Evolutionary conservation across 1,140 invertebrate genomes (phyloP).

Genomic region (Coelopa frigida): DNA sequence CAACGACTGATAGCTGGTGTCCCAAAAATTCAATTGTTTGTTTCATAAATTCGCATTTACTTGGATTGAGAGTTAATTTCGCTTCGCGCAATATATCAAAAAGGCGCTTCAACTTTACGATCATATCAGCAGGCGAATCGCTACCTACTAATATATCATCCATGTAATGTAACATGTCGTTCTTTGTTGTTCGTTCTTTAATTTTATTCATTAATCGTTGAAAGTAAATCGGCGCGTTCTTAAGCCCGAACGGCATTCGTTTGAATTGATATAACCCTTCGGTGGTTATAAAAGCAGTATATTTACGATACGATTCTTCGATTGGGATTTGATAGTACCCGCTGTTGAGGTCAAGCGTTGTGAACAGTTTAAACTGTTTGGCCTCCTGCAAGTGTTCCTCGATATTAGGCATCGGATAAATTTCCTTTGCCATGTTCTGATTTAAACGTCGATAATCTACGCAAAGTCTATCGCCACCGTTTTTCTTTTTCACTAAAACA

Average conservation of each 20-base stretch:
- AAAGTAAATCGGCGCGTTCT: slow-evolving; percentile 37
- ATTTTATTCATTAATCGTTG: slow-evolving; percentile 38
- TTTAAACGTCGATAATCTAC: too few species aligned
- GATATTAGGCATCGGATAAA: too few species aligned
- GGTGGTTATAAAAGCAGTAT: slow-evolving; percentile 44
- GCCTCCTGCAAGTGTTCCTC: too few species aligned
- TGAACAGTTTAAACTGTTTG: too few species aligned
- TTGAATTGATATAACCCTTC: slow-evolving; percentile 25
- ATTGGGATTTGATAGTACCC: slow-evolving; percentile 49
- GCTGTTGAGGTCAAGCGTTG: slow-evolving; percentile 39
- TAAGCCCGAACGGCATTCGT: slow-evolving; percentile 24
- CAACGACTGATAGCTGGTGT: background rate
- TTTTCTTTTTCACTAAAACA: too few species aligned
- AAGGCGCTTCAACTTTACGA: too few species aligned
- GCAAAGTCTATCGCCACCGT: too few species aligned
- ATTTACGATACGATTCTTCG: slow-evolving; percentile 25
- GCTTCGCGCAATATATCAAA: background rate
- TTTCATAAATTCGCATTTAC: background rate
- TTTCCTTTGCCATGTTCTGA: too few species aligned
- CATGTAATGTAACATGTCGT: slow-evolving; percentile 17
- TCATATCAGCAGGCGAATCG: slow-evolving; percentile 15
- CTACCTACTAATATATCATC: slow-evolving; percentile 23
- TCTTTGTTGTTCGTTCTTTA: background rate
- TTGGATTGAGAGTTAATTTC: background rate
- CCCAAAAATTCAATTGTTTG: background rate